Evolutionary conservation across 2,113 vertebrate genomes (phyloP).

Genomic region (Anhinga anhinga): DNA sequence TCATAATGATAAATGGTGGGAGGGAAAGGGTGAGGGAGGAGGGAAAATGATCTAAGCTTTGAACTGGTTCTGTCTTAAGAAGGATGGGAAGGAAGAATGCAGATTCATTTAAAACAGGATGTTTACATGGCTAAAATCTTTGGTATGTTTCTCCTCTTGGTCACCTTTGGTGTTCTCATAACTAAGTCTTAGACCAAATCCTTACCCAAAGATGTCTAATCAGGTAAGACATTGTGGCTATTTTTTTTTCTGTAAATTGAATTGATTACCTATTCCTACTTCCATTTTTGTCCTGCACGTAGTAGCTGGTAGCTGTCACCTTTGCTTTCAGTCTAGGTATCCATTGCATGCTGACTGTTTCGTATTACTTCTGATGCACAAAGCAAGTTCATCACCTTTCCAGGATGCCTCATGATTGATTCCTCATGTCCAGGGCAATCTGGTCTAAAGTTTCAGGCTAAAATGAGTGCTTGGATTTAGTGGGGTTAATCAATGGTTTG

Average conservation of each 20-base stretch:
- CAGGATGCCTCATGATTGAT: constrained; percentile 72
- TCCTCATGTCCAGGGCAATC: constrained; percentile 71
- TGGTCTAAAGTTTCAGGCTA: constrained; percentile 40
- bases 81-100: constrained; percentile 26
- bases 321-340: constrained; percentile 44
- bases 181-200: background rate
- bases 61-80: constrained; percentile 34
- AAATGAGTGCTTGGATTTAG: background rate
- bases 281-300: constrained; percentile 33
- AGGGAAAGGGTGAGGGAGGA: background rate
- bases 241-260: background rate
- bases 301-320: constrained; percentile 63
- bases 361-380: constrained; percentile 58
- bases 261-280: constrained; percentile 10
- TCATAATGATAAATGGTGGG: constrained; percentile 75
- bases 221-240: background rate
- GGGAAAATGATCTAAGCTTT: constrained; percentile 63
- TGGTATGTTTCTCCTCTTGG: constrained; percentile 19
- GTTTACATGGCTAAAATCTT: constrained; percentile 23
- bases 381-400: constrained; percentile 72
- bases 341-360: constrained; percentile 46
- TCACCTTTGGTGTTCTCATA: background rate
- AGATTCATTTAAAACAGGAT: constrained; percentile 32
- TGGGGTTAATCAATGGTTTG: background rate
- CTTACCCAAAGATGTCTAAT: background rate